phyloP scores from a whole-genome alignment of 2,888 invertebrate species.

The Acanthosepion pharaonis region DNA sequence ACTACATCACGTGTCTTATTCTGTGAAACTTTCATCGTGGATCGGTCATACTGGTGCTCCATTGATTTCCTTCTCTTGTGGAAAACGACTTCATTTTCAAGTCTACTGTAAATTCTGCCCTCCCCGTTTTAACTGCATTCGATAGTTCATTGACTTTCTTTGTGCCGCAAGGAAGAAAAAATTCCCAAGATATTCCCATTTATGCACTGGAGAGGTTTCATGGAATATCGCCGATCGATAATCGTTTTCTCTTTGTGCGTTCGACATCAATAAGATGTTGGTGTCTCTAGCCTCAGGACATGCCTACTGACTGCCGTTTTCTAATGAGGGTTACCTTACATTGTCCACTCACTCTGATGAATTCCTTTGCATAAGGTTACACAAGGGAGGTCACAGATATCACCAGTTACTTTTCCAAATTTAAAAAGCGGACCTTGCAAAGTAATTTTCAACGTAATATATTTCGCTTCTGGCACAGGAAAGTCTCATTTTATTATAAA shows the following conservation, averaged over 20 bases:
- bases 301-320: background rate
- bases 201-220: slow-evolving; percentile 33
- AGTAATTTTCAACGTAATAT: background rate
- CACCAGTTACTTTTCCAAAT: background rate
- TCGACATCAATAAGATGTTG: background rate
- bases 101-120: background rate
- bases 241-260: background rate
- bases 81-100: slow-evolving; percentile 16
- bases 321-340: background rate
- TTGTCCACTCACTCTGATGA: background rate
- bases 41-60: background rate
- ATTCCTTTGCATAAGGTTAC: background rate
- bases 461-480: background rate
- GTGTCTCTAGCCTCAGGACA: background rate
- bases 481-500: background rate
- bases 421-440: background rate
- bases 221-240: background rate
- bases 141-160: slow-evolving; percentile 12
- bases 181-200: background rate
- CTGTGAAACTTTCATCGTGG: no score
- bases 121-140: background rate
- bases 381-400: background rate
- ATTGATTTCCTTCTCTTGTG: background rate
- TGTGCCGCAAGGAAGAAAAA: background rate
- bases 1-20: background rate